A percentile compares a stretch with the other conserved stretches of the same genome.
phyloP scores from a whole-genome alignment of 2,113 vertebrate genomes.

The Chaetodon trifascialis region DNA sequence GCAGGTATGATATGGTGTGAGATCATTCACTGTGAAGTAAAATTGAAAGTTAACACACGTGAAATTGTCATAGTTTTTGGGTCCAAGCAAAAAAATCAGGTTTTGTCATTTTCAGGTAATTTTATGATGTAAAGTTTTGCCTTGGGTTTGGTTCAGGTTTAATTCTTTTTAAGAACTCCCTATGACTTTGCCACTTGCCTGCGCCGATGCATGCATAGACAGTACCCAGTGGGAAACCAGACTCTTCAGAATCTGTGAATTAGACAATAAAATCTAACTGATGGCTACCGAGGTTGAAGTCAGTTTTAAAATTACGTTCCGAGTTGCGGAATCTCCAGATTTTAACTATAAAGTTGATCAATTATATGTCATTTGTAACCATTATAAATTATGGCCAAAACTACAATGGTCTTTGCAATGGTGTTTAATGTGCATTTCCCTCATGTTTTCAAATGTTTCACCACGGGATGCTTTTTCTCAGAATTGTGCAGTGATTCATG shows the following conservation, averaged over 20 bases:
- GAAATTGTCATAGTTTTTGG: too few relatives aligned
- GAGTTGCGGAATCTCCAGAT: background rate
- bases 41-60: background rate
- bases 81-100: background rate
- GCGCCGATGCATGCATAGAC: background rate
- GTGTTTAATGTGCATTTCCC: background rate
- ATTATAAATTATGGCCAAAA: background rate
- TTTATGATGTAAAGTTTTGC: background rate
- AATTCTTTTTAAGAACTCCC: background rate
- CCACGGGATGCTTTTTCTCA: background rate
- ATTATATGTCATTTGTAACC: background rate
- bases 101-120: background rate
- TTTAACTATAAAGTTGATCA: background rate
- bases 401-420: background rate
- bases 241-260: background rate
- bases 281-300: background rate
- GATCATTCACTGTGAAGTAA: background rate
- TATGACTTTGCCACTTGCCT: background rate
- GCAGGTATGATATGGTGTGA: background rate
- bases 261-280: background rate
- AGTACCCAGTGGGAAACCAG: background rate
- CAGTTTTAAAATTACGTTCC: background rate
- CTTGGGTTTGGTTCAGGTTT: background rate
- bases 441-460: background rate
- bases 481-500: conserved; percentile 19